phyloP scores from a whole-genome alignment of 2,888 invertebrate species.

The Romanomermis culicivorax region DNA sequence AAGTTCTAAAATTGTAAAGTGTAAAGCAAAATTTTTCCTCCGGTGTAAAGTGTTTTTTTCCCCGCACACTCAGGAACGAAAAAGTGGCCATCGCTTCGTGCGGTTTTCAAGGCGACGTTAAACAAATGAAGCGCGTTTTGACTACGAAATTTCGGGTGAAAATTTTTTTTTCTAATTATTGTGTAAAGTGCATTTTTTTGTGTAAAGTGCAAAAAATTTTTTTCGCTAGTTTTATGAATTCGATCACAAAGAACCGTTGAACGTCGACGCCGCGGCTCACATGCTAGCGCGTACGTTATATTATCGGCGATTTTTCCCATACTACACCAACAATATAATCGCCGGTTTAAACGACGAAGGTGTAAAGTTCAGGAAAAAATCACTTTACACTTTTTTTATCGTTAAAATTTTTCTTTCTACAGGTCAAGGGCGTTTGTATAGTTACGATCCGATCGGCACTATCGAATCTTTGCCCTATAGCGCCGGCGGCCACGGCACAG shows the following conservation, averaged over 20 bases:
- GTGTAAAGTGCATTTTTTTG: slow-evolving; percentile 7
- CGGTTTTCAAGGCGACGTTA: slow-evolving; percentile 92
- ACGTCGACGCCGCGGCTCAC: slow-evolving; percentile 77
- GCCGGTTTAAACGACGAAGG: slow-evolving; percentile 46
- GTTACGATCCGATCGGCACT: slow-evolving; percentile 92
- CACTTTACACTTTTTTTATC: not conserved
- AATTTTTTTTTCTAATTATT: slow-evolving; percentile 1
- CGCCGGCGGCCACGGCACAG: slow-evolving; percentile 63
- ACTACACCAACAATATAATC: slow-evolving; percentile 79
- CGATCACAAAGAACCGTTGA: slow-evolving; percentile 55
- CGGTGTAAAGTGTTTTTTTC: too few species aligned
- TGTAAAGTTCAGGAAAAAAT: not conserved
- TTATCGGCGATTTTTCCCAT: slow-evolving; percentile 90
- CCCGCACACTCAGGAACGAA: slow-evolving; percentile 45
- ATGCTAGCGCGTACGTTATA: slow-evolving; percentile 88
- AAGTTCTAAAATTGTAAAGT: slow-evolving; percentile 22
- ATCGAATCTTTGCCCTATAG: slow-evolving; percentile 61
- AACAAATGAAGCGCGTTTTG: slow-evolving; percentile 63
- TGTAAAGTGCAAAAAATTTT: too few species aligned
- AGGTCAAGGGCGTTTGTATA: slow-evolving; percentile 75
- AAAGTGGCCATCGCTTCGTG: slow-evolving; percentile 73
- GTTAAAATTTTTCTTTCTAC: not conserved
- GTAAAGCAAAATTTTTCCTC: too few species aligned
- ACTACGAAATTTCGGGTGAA: slow-evolving; percentile 57
- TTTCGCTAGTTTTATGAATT: slow-evolving; percentile 52